Evolutionary conservation across 2,888 invertebrate genomes (phyloP), one percentile per base, ranked within the genome.

Genomic region (Tubulanus polymorphus): DNA sequence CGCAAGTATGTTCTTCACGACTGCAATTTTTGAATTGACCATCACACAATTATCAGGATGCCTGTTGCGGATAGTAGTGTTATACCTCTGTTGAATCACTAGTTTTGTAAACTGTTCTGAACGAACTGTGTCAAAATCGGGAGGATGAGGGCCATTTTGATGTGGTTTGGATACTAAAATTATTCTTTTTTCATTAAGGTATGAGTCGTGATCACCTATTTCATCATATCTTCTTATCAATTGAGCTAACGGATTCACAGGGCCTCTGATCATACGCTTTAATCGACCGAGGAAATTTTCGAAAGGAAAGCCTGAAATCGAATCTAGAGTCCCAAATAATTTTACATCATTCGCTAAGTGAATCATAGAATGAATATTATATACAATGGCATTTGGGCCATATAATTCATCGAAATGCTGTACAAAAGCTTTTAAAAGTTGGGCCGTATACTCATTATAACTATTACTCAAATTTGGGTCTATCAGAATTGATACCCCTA

Each of bases 321-420:
- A 26, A 54, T 62, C 51, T n/a, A 61, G 45, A 25, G 57, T 37
- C 12, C 50, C 57, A 60, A 50, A 62, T 20, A 48, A 30, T 28
- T 51, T 23, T 15, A 53, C 60, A 54, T 60, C 59, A 48, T 57
- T 53, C 32, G 35, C 30, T 12, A 62, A 25, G 48, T 62, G 62
- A 6, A 57, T 28, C 10, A 62, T 27, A 10, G 23, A n/a, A 47
- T 63, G 59, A 10, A 61, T 41, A 53, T 63, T 63, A 41, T 56
- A 63, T 15, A 54, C 63, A 10, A 74, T 23, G 46, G 56, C 51
- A 18, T 47, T 48, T 30, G 50, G 35, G 3, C 63, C 59, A 55
- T 59, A 63, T 12, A 62, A 18, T 25, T 47, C 15, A 15, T n/a
- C 30, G 27, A 27, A 27, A 6, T 60, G 12, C 18, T 50, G 25